phyloP scores from a whole-genome alignment of 2,797 vertebrate genomes.

The Cossypha caffra region DNA sequence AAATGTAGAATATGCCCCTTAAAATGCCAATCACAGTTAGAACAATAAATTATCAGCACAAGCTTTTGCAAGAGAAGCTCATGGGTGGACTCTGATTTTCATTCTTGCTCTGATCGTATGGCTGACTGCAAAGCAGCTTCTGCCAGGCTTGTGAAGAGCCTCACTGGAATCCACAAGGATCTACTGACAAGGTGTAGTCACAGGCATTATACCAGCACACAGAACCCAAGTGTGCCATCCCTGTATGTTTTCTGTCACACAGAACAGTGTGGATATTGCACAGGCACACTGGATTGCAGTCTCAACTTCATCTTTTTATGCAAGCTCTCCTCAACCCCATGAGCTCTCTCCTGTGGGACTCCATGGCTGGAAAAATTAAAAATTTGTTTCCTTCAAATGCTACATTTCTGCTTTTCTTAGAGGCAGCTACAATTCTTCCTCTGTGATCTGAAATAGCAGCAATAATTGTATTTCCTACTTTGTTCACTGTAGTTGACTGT shows the following conservation, averaged over 20 bases:
- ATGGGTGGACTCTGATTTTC: background rate
- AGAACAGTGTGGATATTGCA: background rate
- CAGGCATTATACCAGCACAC: background rate
- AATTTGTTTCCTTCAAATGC: slow-evolving; percentile 20
- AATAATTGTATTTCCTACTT: slow-evolving; percentile 63
- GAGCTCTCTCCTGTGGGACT: background rate
- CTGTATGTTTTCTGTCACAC: background rate
- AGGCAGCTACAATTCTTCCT: slow-evolving; percentile 22
- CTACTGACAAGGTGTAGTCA: background rate
- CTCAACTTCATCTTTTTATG: background rate
- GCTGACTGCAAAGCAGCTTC: background rate
- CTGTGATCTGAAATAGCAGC: slow-evolving; percentile 53
- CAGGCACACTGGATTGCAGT: background rate
- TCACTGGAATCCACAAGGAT: background rate
- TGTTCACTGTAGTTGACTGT: slow-evolving; percentile 38
- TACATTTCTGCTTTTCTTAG: slow-evolving; percentile 37
- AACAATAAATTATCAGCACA: background rate
- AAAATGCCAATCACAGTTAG: background rate
- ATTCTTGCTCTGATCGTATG: background rate
- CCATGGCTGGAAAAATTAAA: slow-evolving; percentile 13
- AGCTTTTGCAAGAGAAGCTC: background rate
- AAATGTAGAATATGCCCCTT: background rate
- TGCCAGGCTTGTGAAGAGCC: background rate
- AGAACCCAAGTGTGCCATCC: background rate
- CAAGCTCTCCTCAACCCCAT: background rate